phyloP scores from a whole-genome alignment of 2,797 vertebrate species.

The Sciurus vulgaris region DNA sequence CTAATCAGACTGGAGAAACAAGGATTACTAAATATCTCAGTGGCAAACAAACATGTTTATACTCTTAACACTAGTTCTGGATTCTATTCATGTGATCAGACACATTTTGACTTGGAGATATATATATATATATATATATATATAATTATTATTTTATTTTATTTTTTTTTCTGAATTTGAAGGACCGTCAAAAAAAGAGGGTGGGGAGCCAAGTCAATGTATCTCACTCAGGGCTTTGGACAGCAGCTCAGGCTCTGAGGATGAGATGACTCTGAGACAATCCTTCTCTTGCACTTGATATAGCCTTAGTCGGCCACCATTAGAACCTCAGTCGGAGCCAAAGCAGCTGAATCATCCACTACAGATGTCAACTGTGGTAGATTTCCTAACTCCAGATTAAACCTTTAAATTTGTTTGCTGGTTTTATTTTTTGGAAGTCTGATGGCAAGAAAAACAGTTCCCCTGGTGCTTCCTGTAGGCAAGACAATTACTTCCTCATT shows the following conservation, averaged over 20 bases:
- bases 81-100: conserved; percentile 44
- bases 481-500: conserved; percentile 33
- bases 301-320: not conserved
- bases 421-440: conserved; percentile 50
- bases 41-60: conserved; percentile 34
- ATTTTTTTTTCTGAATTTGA: not conserved
- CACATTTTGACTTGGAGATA: not conserved
- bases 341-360: conserved; percentile 64
- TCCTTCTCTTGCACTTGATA: conserved; percentile 16
- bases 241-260: not conserved
- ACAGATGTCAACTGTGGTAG: conserved; percentile 65
- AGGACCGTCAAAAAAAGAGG: conserved; percentile 11
- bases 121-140: too few species aligned
- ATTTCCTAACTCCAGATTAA: conserved; percentile 75
- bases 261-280: conserved; percentile 51
- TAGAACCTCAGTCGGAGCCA: not conserved
- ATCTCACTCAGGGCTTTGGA: conserved; percentile 30
- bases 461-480: not conserved
- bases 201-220: not conserved
- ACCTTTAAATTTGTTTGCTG: conserved; percentile 54
- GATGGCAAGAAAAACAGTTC: not conserved
- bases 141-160: not conserved
- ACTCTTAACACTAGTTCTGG: conserved; percentile 51
- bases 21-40: conserved; percentile 45
- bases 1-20: not conserved